These are phyloP conservation scores for Protomyctophum bolini DNA, from an alignment of 2,113 vertebrate species.

Conservation along the genomic window DNA sequence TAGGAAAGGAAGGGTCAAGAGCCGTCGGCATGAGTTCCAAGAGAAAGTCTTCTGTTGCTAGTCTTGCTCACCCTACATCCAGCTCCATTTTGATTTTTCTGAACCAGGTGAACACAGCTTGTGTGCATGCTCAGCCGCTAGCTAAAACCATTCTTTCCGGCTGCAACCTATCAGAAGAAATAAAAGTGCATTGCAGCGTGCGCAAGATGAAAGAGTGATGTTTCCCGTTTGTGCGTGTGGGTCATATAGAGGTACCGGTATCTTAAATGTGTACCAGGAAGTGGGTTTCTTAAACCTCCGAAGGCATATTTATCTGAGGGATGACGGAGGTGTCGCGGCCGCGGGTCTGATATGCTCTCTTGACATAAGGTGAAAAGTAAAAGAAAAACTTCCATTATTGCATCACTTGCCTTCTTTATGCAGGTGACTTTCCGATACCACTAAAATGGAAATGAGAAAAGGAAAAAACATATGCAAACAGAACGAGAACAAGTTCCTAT, in stretches of 20 bases:
- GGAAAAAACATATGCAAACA: constrained; percentile 4
- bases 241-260: constrained; percentile 57
- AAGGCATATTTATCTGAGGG: constrained; percentile 43
- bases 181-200: constrained; percentile 31
- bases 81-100: neutral
- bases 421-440: constrained; percentile 51
- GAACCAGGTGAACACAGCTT: constrained; percentile 39
- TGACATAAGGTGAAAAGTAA: constrained; percentile 33
- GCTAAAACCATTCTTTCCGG: constrained; percentile 33
- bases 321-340: constrained; percentile 24
- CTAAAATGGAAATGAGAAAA: constrained; percentile 42
- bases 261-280: constrained; percentile 71
- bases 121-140: neutral
- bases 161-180: constrained; percentile 38
- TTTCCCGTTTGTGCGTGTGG: constrained; percentile 76
- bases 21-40: no score
- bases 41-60: no score
- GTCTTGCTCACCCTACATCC: constrained; percentile 6
- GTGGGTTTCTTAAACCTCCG: constrained; percentile 69
- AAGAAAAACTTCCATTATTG: constrained; percentile 57
- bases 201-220: constrained; percentile 68
- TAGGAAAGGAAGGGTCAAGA: no score
- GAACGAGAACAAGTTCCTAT: constrained; percentile 4
- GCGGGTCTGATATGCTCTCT: constrained; percentile 31
- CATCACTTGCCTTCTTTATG: constrained; percentile 21